phyloP scores from a whole-genome alignment of 2,113 vertebrate species.

The Notiomystis cincta region DNA sequence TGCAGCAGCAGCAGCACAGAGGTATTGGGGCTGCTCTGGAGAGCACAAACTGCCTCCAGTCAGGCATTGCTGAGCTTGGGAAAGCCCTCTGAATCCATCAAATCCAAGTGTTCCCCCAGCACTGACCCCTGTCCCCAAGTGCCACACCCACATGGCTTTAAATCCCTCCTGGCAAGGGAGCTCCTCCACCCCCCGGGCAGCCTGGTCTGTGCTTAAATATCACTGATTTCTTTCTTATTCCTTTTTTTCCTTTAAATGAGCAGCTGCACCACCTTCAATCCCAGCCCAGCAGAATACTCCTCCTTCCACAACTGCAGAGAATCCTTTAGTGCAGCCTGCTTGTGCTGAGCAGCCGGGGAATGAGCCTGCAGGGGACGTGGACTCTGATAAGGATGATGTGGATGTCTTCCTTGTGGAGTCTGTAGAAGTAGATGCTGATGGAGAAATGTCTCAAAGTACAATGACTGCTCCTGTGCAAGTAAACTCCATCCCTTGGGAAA shows the following conservation, averaged over 20 bases:
- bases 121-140: background rate
- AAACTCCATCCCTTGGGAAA: background rate
- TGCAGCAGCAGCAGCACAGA: slow-evolving; percentile 18
- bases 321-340: rapidly evolving
- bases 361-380: background rate
- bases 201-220: background rate
- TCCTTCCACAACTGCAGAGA: background rate
- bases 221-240: background rate
- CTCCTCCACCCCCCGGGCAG: background rate
- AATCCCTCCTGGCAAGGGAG: background rate
- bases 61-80: background rate
- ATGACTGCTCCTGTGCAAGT: background rate
- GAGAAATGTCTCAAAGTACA: background rate
- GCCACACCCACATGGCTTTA: background rate
- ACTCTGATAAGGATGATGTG: background rate
- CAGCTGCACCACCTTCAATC: background rate
- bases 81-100: background rate
- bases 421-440: slow-evolving; percentile 38
- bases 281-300: background rate
- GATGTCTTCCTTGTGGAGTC: background rate
- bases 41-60: rapidly evolving
- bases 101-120: background rate
- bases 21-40: background rate
- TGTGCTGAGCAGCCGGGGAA: background rate
- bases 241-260: background rate